Evolutionary conservation across 2,113 vertebrate species (phyloP), one percentile per base, ranked within the genome.

Genomic region (Callocephalon fimbriatum): DNA sequence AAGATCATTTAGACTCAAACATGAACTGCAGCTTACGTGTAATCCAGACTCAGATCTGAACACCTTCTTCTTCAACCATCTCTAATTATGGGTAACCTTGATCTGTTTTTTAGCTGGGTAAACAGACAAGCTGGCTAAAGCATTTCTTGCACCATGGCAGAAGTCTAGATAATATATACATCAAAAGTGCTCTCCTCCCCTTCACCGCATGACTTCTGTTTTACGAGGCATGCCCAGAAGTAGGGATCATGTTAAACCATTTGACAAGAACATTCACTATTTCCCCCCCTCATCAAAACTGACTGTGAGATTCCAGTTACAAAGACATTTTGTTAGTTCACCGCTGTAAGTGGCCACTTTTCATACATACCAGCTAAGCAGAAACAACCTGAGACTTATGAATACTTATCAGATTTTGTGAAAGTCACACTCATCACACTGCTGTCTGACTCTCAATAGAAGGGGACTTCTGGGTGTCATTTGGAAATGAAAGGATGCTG

Each of bases 391-490:
- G 87, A 85, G n/a, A 96, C 90, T 95, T 92, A 81, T 56, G 67
- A 95, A 95, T 91, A 96, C 86, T 94, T 96, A 97, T 93, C 96
- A 95, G 96, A 96, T 74, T 89, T 90, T 93, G 94, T 91, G 72
- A 90, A 97, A 97, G 80, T 92, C 67, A 87, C 82, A 71, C 62
- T 50, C 78, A 94, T 95, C 80, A 91, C 78, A 40, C 87, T 86
- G 79, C 89, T 88, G 50, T 81, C 93, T 91, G 67, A 87, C 79
- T 96, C 78, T 79, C 88, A 94, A 96, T 95, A 85, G 89, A 47
- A 96, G 93, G 91, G 72, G 95, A 86, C 72, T 96, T 95, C 74
- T 95, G 66, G 58, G 90, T 94, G 81, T 84, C 92, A 86, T 95
- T 48, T 95, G 80, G 95, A 93, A 97, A 96, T 59, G 82, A 95